Evolutionary conservation across 1,140 invertebrate genomes (phyloP), one percentile per base, ranked within the genome.

Genomic region (Zaprionus nigranus): DNA sequence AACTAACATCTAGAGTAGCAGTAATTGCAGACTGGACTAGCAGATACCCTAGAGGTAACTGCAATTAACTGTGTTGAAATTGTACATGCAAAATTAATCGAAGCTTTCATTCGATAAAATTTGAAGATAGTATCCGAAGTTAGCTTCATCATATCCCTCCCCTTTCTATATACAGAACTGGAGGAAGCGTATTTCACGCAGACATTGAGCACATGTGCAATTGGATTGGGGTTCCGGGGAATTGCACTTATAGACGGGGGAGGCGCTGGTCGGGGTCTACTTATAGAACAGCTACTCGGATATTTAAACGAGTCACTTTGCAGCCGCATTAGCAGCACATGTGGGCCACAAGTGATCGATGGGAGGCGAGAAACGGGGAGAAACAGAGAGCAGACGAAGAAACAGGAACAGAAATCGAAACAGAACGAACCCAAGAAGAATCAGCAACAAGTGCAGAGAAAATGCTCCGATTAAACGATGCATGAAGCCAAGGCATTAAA

Each of bases 391-490:
- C 28, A 22, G 60, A 28, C 46, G 24, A 30, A 38, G 11, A 51
- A 62, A 51, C 38, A 63, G 20, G n/a, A 71, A 34, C 43, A 59
- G 17, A 17, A 58, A 30, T 20, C 49, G n/a, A 43, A 60, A 43
- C 30, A 40, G 22, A 17, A 40, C 26, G 28, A 36, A 56, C 36
- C 30, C 30, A 49, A 30, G 26, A 49, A 66, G 61, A 36, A 58
- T 58, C 59, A 69, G 63, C 49, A 59, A 60, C 36, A 58, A 64
- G 79, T 51, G 80, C 46, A 70, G 57, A 59, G 67, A 72, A 83
- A 73, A 71, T 83, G 66, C 82, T 76, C 46, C 46, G 60, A 83
- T 72, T 69, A 79, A 83, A 83, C 81, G 81, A 83, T 77, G 77
- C 81, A 77, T 83, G 72, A 82, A 82, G 28, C 28, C 30, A 58